Evolutionary conservation across 2,113 vertebrate species (phyloP).

Genomic region (Emberiza fucata): DNA sequence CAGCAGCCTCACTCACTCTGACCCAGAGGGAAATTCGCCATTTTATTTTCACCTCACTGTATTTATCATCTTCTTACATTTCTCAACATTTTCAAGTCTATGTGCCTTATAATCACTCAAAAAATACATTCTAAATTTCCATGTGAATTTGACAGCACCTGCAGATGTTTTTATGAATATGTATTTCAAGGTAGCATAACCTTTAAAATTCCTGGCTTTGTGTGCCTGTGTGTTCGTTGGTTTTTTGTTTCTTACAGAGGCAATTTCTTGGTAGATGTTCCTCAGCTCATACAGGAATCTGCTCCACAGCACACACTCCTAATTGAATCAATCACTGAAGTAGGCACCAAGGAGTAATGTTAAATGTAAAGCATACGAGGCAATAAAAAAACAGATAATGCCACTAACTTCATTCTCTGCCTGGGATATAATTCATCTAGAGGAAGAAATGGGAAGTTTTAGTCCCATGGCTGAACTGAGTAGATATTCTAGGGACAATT

Average conservation of each 20-base stretch:
- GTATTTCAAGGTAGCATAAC: constrained; percentile 19
- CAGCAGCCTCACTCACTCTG: not conserved
- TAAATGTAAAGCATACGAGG: not conserved
- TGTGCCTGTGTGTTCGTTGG: not conserved
- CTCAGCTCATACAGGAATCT: not conserved
- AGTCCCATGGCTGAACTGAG: not conserved
- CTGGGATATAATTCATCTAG: not conserved
- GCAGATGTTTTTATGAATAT: constrained; percentile 24
- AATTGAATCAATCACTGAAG: not conserved
- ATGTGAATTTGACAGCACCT: not conserved
- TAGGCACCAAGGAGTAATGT: not conserved
- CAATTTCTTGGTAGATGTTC: not conserved
- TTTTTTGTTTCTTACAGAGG: not conserved
- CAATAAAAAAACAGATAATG: not conserved
- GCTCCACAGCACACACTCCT: not conserved
- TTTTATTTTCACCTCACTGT: not conserved
- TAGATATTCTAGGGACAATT: not conserved
- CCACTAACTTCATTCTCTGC: not conserved
- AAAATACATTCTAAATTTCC: not conserved
- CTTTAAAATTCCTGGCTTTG: not conserved
- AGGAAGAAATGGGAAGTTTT: not conserved
- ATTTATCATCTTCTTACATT: not conserved
- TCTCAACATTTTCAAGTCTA: not conserved
- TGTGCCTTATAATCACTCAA: not conserved
- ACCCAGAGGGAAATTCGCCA: not conserved